Base-by-base conservation (phyloP, 2,888 invertebrate species). In the Apoda limacodes region DNA sequence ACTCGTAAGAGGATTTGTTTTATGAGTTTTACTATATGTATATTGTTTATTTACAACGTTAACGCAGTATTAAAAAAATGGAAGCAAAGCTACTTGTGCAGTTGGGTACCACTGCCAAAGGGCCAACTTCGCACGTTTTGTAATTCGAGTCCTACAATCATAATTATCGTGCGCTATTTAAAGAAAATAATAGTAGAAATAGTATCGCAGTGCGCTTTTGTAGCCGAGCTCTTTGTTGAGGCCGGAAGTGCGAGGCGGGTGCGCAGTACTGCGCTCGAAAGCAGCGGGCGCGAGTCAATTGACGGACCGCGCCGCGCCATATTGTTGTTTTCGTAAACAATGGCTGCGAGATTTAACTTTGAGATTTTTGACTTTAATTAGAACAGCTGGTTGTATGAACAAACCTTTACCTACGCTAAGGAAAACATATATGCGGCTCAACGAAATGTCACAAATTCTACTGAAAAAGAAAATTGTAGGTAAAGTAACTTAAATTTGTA, bases 151-250 rank as follows among this genome's bases (percentile, higher is more conserved):
- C 47, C 34, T 44, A 48, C 55, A 50, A 55, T 53, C 45, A 47
- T 60, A 61, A 63, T 63, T 56, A 59, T 46, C 40, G 56, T 42
- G 40, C 45, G 48, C 51, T 54, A 60, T 61, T 60, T 58, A 54
- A 49, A 41, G 46, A 39, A 60, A 67, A 63, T 64, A 66, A 66
- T 64, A 52, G 58, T 39, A 39, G 37, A 44, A 52, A 55, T 46
- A 55, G 58, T 59, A 58, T 66, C 63, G 70, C 69, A 48, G 74
- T 76, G 75, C 66, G 74, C 72, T 75, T 71, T 76, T 78, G 66
- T 72, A 42, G 55, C 52, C 58, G 39, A 42, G 55, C 54, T 55
- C 57, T 58, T 60, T 59, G 58, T 59, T 39, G 42, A 39, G 31
- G 30, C 25, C 32, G 32, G 34, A 28, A 24, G 19, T 29, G 30